These are phyloP conservation scores for Macquaria australasica DNA, from an alignment of 2,113 vertebrate species.

Conservation along the genomic window DNA sequence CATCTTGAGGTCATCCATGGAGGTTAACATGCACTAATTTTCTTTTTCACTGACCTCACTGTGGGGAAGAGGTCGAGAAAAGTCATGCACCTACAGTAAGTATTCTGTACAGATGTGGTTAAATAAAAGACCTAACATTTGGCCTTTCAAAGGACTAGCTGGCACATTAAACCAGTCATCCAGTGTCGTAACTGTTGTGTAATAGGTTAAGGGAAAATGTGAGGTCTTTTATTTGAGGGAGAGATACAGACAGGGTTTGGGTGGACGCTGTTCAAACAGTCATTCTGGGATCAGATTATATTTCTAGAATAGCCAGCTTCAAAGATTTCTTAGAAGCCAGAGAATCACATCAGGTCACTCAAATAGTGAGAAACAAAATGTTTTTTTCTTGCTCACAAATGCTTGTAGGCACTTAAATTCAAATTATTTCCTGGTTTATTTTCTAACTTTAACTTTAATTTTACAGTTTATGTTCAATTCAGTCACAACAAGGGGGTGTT, in stretches of 20 bases:
- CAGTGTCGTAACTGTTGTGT: background rate
- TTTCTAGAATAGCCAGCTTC: background rate
- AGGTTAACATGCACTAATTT: constrained; percentile 12
- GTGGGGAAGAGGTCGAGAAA: too few species aligned
- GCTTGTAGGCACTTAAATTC: background rate
- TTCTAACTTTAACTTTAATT: background rate
- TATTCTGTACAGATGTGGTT: background rate
- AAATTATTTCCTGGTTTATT: background rate
- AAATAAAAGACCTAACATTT: constrained; percentile 6
- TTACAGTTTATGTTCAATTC: background rate
- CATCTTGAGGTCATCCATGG: constrained; percentile 14
- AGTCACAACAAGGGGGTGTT: background rate
- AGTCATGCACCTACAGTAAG: background rate
- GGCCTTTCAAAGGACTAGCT: background rate
- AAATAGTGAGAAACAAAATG: background rate
- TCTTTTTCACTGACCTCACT: background rate
- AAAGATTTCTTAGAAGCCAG: constrained; percentile 19
- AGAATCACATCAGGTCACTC: constrained; percentile 9
- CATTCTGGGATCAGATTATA: background rate
- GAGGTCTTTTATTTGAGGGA: background rate
- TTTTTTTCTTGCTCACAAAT: background rate
- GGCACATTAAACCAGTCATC: background rate
- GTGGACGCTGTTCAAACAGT: too few species aligned
- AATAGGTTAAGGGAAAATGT: constrained; percentile 4
- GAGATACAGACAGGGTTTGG: background rate